These are phyloP conservation scores for Chondrilla cf. caribensis DNA, from an alignment of 37 sponge, comb jelly and placozoan genomes.

Conservation along the genomic window DNA sequence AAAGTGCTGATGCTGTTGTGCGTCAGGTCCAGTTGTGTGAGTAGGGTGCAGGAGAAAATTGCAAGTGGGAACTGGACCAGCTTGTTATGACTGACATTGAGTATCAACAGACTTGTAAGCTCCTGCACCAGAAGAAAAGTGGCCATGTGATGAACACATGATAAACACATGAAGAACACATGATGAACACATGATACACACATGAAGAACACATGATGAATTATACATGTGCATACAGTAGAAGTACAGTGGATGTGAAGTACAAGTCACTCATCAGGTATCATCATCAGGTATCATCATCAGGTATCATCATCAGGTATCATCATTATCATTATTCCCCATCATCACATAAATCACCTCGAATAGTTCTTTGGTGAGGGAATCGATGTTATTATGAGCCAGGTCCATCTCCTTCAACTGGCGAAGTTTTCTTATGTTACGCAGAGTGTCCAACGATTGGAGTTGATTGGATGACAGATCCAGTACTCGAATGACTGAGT, in stretches of 20 bases:
- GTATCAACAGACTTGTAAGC: slow-evolving; percentile 18
- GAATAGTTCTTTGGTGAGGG: slow-evolving; percentile 38
- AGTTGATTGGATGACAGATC: slow-evolving; percentile 62
- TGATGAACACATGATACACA: too few species aligned
- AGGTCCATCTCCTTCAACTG: slow-evolving; percentile 33
- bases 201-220: too few species aligned
- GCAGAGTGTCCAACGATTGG: slow-evolving; percentile 10
- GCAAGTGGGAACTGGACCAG: slow-evolving; percentile 45
- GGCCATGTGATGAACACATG: not conserved
- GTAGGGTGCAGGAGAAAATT: slow-evolving; percentile 22
- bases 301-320: too few species aligned
- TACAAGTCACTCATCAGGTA: too few species aligned
- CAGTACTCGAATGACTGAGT: not conserved
- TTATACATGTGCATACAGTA: not conserved
- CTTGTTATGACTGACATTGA: slow-evolving; percentile 55
- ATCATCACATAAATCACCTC: too few species aligned
- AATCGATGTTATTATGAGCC: slow-evolving; percentile 49
- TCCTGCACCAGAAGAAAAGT: slow-evolving; percentile 24
- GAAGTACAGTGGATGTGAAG: too few species aligned
- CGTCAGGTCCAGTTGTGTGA: slow-evolving; percentile 47
- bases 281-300: too few species aligned
- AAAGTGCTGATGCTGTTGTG: slow-evolving; percentile 35
- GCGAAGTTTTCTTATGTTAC: slow-evolving; percentile 7
- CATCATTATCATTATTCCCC: too few species aligned
- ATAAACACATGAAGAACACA: not conserved